Evolutionary conservation across 2,888 invertebrate genomes (phyloP), one percentile per base, ranked within the genome.

Genomic region (Cyclophora punctaria): DNA sequence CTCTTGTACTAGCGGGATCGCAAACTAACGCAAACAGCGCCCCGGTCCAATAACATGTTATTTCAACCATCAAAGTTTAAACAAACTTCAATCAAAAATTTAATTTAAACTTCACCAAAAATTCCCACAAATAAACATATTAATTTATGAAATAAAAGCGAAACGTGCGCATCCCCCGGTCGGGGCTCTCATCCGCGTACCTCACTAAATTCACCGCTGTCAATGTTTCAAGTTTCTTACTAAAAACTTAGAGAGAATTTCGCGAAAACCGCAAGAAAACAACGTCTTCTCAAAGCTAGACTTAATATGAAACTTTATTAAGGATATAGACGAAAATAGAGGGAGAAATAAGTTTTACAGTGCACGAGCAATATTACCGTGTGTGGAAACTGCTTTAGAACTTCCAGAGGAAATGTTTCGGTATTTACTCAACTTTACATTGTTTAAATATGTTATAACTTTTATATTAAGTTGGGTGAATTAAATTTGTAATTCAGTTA

Each of bases 191-290:
- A 37, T 34, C 35, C 44, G 52, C 40, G 40, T 41, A 46, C 58
- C 65, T 66, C 68, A 69, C 68, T 78, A 79, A 80, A 79, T 79
- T 70, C 58, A 63, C 62, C 60, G 66, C 70, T 72, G 75, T 75
- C 78, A 72, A 78, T 79, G 74, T 76, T 71, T 70, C 59, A 71
- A 73, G 68, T 77, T 67, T 63, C 58, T 56, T 66, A 77, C 72
- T 74, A 78, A 73, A 71, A 75, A 69, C 66, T 72, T 63, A 55
- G 61, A 48, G 54, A 43, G 48, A 55, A 55, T 55, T 59, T 51
- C 44, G 44, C 49, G 46, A 57, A 61, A 60, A 57, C 60, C 57
- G 53, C 59, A 51, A 55, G 62, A 56, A 56, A 59, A 50, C 57
- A 54, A 55, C 50, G 48, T 52, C 37, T 37, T 5, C 37, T 37